phyloP scores from a whole-genome alignment of 2,113 vertebrate species.

The Hucho hucho region DNA sequence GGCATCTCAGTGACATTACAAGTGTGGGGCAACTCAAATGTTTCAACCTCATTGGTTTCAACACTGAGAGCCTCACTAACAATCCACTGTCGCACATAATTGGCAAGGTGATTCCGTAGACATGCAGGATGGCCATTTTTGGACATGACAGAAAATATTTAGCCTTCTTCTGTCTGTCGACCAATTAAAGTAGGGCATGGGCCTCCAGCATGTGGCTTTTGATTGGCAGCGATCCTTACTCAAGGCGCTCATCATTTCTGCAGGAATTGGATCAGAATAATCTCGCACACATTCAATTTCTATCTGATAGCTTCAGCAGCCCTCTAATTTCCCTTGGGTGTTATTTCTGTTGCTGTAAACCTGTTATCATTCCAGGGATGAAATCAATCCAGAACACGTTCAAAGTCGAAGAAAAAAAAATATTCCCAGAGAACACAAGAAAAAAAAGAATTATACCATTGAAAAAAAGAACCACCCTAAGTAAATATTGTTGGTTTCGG shows the following conservation, averaged over 20 bases:
- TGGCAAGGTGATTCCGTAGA: slow-evolving; percentile 30
- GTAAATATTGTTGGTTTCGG: slow-evolving; percentile 19
- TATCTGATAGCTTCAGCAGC: slow-evolving; percentile 47
- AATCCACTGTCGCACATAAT: slow-evolving; percentile 50
- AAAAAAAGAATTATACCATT: slow-evolving; percentile 9
- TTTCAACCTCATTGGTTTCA: slow-evolving; percentile 18
- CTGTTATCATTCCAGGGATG: slow-evolving; percentile 60
- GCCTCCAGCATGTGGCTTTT: slow-evolving; percentile 31
- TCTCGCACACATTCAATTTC: slow-evolving; percentile 48
- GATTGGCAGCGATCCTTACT: slow-evolving; percentile 57
- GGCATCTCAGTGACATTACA: slow-evolving; percentile 54
- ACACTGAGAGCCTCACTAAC: slow-evolving; percentile 37
- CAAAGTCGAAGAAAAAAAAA: slow-evolving; percentile 34
- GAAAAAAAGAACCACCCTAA: slow-evolving; percentile 1
- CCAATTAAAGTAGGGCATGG: slow-evolving; percentile 47
- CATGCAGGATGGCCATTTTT: not conserved
- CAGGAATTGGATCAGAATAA: slow-evolving; percentile 64
- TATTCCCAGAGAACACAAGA: slow-evolving; percentile 20
- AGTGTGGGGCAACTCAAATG: slow-evolving; percentile 31
- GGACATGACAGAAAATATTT: slow-evolving; percentile 13
- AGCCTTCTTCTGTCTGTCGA: slow-evolving; percentile 32
- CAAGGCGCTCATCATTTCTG: slow-evolving; percentile 58
- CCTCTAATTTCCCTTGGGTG: slow-evolving; percentile 62
- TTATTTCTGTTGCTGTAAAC: slow-evolving; percentile 60
- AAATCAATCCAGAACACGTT: slow-evolving; percentile 40